phyloP scores from a whole-genome alignment of 2,797 vertebrate species.

The Sitta carolinensis region DNA sequence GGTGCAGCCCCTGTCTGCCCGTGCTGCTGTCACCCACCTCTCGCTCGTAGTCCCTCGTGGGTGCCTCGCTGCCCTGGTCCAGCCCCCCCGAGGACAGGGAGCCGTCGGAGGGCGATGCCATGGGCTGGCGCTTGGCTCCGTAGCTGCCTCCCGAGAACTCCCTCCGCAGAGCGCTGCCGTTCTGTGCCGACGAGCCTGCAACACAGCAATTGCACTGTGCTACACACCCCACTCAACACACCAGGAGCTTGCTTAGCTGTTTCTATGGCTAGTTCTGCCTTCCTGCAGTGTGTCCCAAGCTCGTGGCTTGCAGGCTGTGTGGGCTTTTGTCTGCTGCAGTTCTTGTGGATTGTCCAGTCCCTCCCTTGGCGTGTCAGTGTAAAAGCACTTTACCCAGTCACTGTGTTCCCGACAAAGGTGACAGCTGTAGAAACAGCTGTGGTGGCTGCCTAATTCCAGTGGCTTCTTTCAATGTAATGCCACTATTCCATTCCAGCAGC shows the following conservation, averaged over 20 bases:
- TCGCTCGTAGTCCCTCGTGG: conserved; percentile 91
- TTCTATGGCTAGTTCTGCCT: not conserved
- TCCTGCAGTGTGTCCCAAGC: not conserved
- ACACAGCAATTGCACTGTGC: not conserved
- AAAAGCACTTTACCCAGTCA: not conserved
- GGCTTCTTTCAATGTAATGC: not conserved
- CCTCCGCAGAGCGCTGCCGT: conserved; percentile 90
- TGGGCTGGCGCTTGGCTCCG: conserved; percentile 87
- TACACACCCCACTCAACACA: not conserved
- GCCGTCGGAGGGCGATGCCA: conserved; percentile 96
- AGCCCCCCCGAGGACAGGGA: conserved; percentile 95
- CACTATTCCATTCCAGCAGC: not conserved
- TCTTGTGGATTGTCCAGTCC: not conserved
- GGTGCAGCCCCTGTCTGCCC: not conserved
- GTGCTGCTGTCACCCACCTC: conserved; percentile 80
- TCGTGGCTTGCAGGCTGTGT: not conserved
- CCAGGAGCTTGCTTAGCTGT: too few species aligned
- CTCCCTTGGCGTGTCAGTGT: not conserved
- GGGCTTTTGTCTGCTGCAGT: not conserved
- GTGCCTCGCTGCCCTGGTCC: conserved; percentile 88
- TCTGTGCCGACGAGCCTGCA: conserved; percentile 90
- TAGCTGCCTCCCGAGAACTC: conserved; percentile 93
- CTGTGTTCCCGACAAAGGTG: rapidly evolving
- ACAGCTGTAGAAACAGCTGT: not conserved
- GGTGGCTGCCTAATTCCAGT: not conserved